Percentiles rank a stretch among this genome's conserved stretches.
These are phyloP conservation scores for Strix uralensis DNA, from an alignment of 2,113 vertebrate species.

Conservation along the genomic window DNA sequence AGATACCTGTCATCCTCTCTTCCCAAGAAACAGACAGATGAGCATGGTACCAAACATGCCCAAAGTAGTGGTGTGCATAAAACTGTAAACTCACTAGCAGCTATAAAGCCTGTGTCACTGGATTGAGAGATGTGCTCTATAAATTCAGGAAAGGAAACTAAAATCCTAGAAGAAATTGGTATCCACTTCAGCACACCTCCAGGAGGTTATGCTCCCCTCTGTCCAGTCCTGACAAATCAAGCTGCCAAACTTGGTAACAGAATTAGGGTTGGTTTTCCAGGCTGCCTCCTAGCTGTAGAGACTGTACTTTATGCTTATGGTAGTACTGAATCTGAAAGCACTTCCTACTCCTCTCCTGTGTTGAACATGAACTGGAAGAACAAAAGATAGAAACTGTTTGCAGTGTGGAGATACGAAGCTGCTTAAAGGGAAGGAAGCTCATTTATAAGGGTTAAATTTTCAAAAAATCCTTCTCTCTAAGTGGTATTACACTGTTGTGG, in stretches of 20 bases:
- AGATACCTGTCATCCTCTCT: background rate
- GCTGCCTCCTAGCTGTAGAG: background rate
- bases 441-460: background rate
- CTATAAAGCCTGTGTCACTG: background rate
- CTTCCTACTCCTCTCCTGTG: background rate
- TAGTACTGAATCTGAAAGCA: background rate
- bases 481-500: background rate
- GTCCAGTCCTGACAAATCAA: background rate
- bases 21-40: background rate
- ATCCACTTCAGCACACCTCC: background rate
- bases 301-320: too few species aligned
- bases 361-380: background rate
- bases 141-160: background rate
- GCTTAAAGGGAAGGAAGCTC: background rate
- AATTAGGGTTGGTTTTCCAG: background rate
- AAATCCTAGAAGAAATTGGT: background rate
- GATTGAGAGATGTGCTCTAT: background rate
- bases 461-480: background rate
- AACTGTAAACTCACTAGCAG: background rate
- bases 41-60: rapidly evolving
- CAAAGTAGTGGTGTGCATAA: background rate
- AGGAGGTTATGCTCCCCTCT: background rate
- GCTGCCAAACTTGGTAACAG: background rate
- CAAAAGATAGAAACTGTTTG: background rate
- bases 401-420: background rate